phyloP scores from a whole-genome alignment of 2,888 invertebrate species.

The Smittia sp. region DNA sequence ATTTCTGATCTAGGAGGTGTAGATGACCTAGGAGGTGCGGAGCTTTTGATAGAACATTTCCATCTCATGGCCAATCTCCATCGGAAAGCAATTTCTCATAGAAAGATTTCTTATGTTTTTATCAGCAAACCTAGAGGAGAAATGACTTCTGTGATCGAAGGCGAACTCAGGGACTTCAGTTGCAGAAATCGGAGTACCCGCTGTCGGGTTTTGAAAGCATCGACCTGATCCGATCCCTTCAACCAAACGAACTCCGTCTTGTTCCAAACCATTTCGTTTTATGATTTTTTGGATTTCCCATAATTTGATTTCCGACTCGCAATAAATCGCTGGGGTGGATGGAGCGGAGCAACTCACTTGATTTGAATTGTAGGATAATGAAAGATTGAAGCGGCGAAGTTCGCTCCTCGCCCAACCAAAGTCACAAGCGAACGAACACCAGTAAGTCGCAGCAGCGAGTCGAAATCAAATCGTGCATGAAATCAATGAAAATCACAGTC shows the following conservation, averaged over 20 bases:
- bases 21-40: too few relatives aligned
- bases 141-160: not conserved
- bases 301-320: not conserved
- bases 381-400: not conserved
- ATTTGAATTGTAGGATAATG: too few relatives aligned
- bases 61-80: too few relatives aligned
- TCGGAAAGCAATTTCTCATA: not conserved
- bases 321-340: not conserved
- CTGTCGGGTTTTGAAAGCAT: not conserved
- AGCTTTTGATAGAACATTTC: too few relatives aligned
- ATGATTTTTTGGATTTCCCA: not conserved
- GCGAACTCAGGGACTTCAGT: too few relatives aligned
- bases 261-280: not conserved
- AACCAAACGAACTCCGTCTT: too few relatives aligned
- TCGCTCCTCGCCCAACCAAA: not conserved
- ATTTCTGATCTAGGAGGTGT: too few relatives aligned
- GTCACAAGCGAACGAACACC: too few relatives aligned
- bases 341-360: not conserved
- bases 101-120: not conserved
- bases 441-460: not conserved
- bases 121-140: too few relatives aligned
- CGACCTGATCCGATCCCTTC: too few relatives aligned
- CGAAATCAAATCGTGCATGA: not conserved
- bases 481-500: not conserved
- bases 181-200: too few relatives aligned